Percentiles rank a stretch among this genome's conserved stretches.
Conservation (phyloP, 2,797 vertebrate genomes). For the Gymnoscopelus microlampas region DNA sequence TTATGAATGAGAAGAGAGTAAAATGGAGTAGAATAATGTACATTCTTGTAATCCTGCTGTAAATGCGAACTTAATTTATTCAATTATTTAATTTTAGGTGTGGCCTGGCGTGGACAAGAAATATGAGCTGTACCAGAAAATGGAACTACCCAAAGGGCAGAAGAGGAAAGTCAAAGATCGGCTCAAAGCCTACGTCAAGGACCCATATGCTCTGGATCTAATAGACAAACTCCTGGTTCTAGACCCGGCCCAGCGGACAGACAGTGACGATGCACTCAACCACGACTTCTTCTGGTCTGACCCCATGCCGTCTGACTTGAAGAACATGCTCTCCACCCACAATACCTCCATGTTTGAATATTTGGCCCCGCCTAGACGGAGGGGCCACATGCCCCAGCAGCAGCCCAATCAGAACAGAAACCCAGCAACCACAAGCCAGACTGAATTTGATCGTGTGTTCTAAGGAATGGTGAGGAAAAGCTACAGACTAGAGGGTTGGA, state of each 20-base stretch:
- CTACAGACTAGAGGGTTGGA: constrained; percentile 39
- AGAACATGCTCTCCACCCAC: constrained; percentile 98
- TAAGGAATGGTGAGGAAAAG: constrained; percentile 19
- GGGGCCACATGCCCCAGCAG: constrained; percentile 96
- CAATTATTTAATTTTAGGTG: constrained; percentile 74
- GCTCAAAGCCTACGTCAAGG: constrained; percentile 96
- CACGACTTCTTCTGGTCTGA: constrained; percentile 99
- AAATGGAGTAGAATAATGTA: too few species aligned
- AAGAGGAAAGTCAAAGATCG: constrained; percentile 98
- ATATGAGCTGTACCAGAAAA: constrained; percentile 95
- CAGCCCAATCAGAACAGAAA: constrained; percentile 94
- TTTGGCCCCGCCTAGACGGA: constrained; percentile 90
- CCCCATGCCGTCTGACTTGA: constrained; percentile 98
- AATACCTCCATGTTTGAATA: constrained; percentile 99
- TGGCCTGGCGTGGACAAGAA: constrained; percentile 96
- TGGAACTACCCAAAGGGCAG: constrained; percentile 96
- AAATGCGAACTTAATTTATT: too few species aligned
- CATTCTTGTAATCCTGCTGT: too few species aligned
- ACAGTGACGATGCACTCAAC: constrained; percentile 96
- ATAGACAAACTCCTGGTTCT: constrained; percentile 95
- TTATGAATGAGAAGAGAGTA: too few species aligned
- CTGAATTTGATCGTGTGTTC: constrained; percentile 95
- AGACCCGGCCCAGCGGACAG: constrained; percentile 90
- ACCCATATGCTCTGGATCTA: constrained; percentile 93
- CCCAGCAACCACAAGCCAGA: constrained; percentile 92